These are phyloP conservation scores for Spatulosminthurus flaviceps DNA, from an alignment of 2,888 invertebrate species.

Conservation along the genomic window DNA sequence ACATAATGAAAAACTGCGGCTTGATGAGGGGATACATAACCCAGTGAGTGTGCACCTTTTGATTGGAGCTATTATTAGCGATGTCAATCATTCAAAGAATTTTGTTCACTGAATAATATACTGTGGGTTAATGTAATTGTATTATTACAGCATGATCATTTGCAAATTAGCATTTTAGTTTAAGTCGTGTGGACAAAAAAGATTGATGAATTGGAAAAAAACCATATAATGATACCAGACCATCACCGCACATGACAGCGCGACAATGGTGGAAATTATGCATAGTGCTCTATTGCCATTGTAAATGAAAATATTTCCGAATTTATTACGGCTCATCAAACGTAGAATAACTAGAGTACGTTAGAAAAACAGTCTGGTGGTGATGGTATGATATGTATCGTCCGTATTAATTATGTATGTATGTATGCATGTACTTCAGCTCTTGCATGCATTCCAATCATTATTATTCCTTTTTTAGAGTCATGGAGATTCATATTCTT, in stretches of 20 bases:
- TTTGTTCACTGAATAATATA: too few species aligned
- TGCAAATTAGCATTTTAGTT: too few species aligned
- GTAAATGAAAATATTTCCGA: slow-evolving; percentile 6
- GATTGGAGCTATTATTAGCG: too few species aligned
- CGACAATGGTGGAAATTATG: not conserved
- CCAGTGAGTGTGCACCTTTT: too few species aligned
- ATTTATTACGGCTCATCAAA: slow-evolving; percentile 9
- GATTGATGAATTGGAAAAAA: not conserved
- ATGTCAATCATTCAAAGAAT: too few species aligned
- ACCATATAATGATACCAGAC: slow-evolving; percentile 5
- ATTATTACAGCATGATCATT: too few species aligned
- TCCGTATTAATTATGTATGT: too few species aligned
- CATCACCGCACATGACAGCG: not conserved
- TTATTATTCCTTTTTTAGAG: not conserved
- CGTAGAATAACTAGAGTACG: not conserved
- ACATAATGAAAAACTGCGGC: too few species aligned
- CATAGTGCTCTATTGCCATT: not conserved
- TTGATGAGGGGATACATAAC: too few species aligned
- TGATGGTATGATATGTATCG: not conserved
- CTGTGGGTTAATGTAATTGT: too few species aligned
- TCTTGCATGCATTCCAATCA: not conserved
- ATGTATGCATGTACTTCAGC: too few species aligned
- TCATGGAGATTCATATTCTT: not conserved
- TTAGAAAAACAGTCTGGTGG: not conserved
- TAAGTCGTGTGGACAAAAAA: too few species aligned